phyloP scores from a whole-genome alignment of 2,113 vertebrate genomes.

The Melanocharis versteri region DNA sequence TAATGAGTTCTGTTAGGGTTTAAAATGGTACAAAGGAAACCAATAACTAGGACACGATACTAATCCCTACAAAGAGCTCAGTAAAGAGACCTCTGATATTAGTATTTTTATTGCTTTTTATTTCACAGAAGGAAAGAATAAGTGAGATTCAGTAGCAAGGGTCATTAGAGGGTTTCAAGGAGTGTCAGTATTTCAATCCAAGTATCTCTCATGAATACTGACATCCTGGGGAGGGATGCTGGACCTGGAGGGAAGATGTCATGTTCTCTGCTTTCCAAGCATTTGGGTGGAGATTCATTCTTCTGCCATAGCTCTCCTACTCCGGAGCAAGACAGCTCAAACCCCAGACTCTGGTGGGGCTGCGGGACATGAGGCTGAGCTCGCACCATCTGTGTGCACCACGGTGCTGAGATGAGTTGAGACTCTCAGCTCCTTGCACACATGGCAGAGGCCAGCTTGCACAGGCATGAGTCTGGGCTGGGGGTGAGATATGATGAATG shows the following conservation, averaged over 20 bases:
- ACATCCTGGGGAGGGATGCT: not conserved
- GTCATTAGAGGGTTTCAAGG: not conserved
- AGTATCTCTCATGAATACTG: not conserved
- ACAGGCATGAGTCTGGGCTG: not conserved
- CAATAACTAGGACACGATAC: not conserved
- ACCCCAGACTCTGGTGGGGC: not conserved
- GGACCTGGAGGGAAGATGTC: not conserved
- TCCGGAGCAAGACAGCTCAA: not conserved
- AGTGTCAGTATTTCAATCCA: not conserved
- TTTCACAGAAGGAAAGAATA: not conserved
- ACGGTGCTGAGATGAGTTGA: not conserved
- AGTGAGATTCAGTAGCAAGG: not conserved
- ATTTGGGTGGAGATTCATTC: not conserved
- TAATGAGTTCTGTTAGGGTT: not conserved
- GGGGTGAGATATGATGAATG: not conserved
- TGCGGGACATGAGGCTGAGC: not conserved
- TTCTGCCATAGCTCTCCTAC: not conserved
- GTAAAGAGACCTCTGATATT: not conserved
- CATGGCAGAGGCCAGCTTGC: not conserved
- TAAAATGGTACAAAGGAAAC: not conserved
- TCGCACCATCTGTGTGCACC: not conserved
- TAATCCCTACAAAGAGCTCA: not conserved
- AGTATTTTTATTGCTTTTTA: not conserved
- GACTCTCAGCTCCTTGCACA: not conserved
- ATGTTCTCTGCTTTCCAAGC: not conserved